These are phyloP conservation scores for Acrocera orbiculus DNA, from an alignment of 2,888 invertebrate species.

Conservation along the genomic window DNA sequence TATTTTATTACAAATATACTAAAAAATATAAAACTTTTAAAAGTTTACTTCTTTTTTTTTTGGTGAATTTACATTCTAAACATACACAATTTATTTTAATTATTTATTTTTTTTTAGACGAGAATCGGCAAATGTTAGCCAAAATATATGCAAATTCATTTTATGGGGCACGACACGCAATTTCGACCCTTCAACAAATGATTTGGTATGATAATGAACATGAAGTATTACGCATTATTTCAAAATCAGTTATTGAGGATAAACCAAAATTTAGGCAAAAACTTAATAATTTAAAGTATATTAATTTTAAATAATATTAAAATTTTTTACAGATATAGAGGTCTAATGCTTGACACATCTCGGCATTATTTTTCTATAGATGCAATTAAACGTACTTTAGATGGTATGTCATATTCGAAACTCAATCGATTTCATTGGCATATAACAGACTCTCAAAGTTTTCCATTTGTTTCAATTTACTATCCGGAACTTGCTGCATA, in stretches of 20 bases:
- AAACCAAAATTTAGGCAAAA: slow-evolving; percentile 43
- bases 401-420: slow-evolving; percentile 79
- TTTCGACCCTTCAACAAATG: slow-evolving; percentile 63
- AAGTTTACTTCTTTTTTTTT: no score
- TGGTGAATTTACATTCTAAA: no score
- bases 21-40: no score
- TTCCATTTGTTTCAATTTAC: slow-evolving; percentile 62
- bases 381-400: slow-evolving; percentile 53
- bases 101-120: slow-evolving; percentile 16
- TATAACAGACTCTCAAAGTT: slow-evolving; percentile 78
- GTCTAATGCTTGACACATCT: slow-evolving; percentile 78
- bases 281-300: neutral
- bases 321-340: slow-evolving; percentile 48
- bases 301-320: neutral
- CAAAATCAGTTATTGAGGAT: slow-evolving; percentile 52
- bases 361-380: slow-evolving; percentile 70
- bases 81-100: neutral
- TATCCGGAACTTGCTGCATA: slow-evolving; percentile 62
- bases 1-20: no score
- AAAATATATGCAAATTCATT: slow-evolving; percentile 48
- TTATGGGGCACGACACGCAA: slow-evolving; percentile 59
- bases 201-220: slow-evolving; percentile 60
- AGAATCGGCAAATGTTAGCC: slow-evolving; percentile 33
- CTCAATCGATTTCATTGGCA: slow-evolving; percentile 91
- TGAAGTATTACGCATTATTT: slow-evolving; percentile 42